Evolutionary conservation across 2,797 vertebrate genomes (phyloP).

Genomic region (Urosaurus nigricauda): DNA sequence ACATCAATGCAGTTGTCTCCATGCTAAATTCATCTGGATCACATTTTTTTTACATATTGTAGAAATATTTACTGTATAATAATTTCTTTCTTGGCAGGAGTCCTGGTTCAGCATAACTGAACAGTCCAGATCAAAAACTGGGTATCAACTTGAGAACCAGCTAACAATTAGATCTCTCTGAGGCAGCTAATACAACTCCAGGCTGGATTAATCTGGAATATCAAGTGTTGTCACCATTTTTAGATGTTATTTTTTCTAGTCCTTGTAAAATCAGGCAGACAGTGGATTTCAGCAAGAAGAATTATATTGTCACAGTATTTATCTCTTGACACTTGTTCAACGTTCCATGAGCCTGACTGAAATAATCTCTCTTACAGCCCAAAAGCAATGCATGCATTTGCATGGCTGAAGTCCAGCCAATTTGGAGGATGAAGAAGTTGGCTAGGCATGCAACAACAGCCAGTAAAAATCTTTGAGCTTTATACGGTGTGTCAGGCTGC

Average conservation of each 20-base stretch:
- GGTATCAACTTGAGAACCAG: constrained; percentile 70
- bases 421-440: constrained; percentile 49
- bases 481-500: constrained; percentile 62
- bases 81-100: constrained; percentile 55
- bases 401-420: constrained; percentile 53
- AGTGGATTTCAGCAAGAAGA: constrained; percentile 62
- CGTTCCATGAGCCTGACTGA: constrained; percentile 58
- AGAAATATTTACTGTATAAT: constrained; percentile 45
- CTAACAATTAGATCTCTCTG: constrained; percentile 74
- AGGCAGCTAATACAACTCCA: constrained; percentile 73
- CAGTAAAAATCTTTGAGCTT: constrained; percentile 44
- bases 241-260: constrained; percentile 69
- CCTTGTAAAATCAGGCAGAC: constrained; percentile 67
- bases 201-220: constrained; percentile 76
- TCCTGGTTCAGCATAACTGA: constrained; percentile 46
- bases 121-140: constrained; percentile 53
- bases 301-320: constrained; percentile 71
- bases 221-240: constrained; percentile 62
- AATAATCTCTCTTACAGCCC: constrained; percentile 54
- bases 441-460: constrained; percentile 36
- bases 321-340: constrained; percentile 57
- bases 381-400: constrained; percentile 44
- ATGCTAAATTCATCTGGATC: neutral
- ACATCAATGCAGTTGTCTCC: neutral
- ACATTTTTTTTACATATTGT: constrained; percentile 35